Percentiles rank a stretch among this genome's conserved stretches.
These are phyloP conservation scores for Calyptommatus sinebrachiatus DNA, from an alignment of 2,113 vertebrate genomes.

Conservation along the genomic window DNA sequence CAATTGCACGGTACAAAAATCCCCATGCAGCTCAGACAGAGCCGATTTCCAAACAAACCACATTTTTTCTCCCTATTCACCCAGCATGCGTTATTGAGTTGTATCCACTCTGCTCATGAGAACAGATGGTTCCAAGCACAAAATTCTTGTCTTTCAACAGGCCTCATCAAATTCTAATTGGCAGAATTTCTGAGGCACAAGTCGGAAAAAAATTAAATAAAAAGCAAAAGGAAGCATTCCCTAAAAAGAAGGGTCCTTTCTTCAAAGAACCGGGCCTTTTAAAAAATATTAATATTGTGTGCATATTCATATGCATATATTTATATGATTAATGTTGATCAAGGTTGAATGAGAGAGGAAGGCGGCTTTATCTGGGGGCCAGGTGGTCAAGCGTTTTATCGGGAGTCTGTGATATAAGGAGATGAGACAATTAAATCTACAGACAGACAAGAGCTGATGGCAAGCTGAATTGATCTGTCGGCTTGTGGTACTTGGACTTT, in stretches of 20 bases:
- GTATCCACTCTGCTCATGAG: not conserved
- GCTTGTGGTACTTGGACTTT: not conserved
- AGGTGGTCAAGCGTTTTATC: not conserved
- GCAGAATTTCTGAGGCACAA: too few species aligned
- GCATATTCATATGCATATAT: too few species aligned
- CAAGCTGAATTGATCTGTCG: not conserved
- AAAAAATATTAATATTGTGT: not conserved
- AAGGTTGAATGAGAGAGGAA: too few species aligned
- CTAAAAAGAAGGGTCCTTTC: not conserved
- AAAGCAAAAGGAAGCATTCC: not conserved
- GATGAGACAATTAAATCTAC: not conserved
- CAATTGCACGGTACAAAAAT: too few species aligned
- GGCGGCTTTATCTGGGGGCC: not conserved
- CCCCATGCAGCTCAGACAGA: too few species aligned
- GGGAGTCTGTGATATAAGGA: not conserved
- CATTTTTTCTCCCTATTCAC: too few species aligned
- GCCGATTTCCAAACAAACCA: too few species aligned
- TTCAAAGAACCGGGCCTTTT: not conserved
- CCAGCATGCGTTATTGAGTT: not conserved
- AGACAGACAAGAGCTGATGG: not conserved
- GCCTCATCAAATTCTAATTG: not conserved
- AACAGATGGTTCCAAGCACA: not conserved
- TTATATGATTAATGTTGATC: too few species aligned
- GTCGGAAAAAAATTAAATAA: not conserved
- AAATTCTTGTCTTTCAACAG: not conserved